Percentiles rank a stretch among this genome's conserved stretches.
These are phyloP conservation scores for Xenopus petersii DNA, from an alignment of 2,797 vertebrate genomes.

Conservation along the genomic window DNA sequence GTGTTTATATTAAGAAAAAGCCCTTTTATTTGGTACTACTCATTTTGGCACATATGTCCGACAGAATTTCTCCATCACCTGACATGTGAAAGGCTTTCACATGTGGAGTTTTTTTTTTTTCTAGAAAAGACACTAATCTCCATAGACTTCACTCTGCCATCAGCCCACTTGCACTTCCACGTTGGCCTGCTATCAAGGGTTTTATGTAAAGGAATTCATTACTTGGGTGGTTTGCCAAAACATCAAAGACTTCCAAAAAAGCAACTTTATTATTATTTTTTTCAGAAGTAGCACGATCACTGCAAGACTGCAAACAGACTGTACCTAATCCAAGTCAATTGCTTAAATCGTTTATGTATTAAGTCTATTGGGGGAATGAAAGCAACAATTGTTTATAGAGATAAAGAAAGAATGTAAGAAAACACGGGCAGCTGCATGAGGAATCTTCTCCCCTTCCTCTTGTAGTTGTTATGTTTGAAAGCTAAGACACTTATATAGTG, in stretches of 20 bases:
- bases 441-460: too few relatives aligned
- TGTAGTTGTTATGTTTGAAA: too few relatives aligned
- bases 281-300: neutral
- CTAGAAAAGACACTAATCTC: neutral
- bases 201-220: neutral
- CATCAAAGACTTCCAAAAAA: neutral
- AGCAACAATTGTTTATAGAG: conserved; percentile 19
- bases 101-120: too few relatives aligned
- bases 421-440: too few relatives aligned
- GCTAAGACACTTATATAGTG: too few relatives aligned
- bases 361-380: conserved; percentile 5
- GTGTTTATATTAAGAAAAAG: too few relatives aligned
- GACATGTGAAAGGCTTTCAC: too few relatives aligned
- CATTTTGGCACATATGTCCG: too few relatives aligned
- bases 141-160: neutral
- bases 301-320: neutral
- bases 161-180: neutral
- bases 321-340: neutral
- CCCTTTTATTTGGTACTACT: too few relatives aligned
- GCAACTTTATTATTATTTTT: neutral
- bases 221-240: neutral
- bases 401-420: neutral
- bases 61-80: too few relatives aligned
- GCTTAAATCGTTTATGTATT: conserved; percentile 9
- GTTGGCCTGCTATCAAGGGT: neutral